Percentiles rank a stretch among this genome's conserved stretches.
phyloP scores from a whole-genome alignment of 2,888 invertebrate species.

The Drosophila cognata region DNA sequence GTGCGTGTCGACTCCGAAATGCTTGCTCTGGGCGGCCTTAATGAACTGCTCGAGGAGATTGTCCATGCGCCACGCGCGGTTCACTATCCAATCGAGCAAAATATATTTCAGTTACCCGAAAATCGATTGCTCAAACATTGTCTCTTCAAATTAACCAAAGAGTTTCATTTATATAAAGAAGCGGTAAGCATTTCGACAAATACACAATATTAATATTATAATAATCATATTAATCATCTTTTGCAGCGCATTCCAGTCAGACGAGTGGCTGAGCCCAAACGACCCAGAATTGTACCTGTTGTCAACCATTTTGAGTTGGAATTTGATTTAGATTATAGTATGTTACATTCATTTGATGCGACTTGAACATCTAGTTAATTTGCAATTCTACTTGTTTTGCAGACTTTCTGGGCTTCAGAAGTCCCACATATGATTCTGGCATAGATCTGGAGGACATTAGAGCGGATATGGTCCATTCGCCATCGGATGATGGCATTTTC shows the following conservation, averaged over 20 bases:
- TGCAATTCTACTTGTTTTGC: background rate
- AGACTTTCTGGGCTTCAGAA: conserved; percentile 65
- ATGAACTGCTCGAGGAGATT: conserved; percentile 37
- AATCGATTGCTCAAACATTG: conserved; percentile 27
- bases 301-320: conserved; percentile 31
- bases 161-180: conserved; percentile 72
- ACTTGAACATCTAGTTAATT: background rate
- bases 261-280: conserved; percentile 12
- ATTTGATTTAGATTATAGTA: conserved; percentile 57
- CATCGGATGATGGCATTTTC: conserved; percentile 21
- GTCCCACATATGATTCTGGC: conserved; percentile 61
- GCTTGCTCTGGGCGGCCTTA: conserved; percentile 46
- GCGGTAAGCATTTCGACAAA: conserved; percentile 64
- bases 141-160: conserved; percentile 47
- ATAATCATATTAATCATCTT: background rate
- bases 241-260: conserved; percentile 47
- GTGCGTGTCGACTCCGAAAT: conserved; percentile 75
- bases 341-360: background rate
- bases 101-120: conserved; percentile 43
- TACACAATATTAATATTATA: background rate
- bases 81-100: conserved; percentile 33
- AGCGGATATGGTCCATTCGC: conserved; percentile 15
- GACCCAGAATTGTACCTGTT: background rate
- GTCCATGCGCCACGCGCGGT: conserved; percentile 39
- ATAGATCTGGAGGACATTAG: conserved; percentile 52